Base-by-base conservation (phyloP, 2,797 vertebrate genomes). In the Megaceryle alcyon region DNA sequence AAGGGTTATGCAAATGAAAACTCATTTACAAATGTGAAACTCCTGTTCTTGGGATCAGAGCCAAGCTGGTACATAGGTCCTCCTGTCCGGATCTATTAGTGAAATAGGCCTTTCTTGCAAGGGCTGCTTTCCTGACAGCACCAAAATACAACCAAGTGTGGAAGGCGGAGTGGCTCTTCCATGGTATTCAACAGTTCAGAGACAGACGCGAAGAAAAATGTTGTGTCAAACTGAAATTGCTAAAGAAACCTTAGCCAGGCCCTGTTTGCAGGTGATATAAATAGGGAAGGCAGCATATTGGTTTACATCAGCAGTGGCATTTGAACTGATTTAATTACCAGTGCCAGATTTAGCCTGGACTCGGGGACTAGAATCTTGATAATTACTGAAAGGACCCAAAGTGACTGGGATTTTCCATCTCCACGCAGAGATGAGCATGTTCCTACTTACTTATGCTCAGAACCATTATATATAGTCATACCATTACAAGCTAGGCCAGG, bases 311-410 rank as follows among this genome's bases (percentile, higher is more conserved):
- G 94, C 95, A 95, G 94, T 95, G 96, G 94, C 95, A 96, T 96
- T 96, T 95, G 96, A 96, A 96, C 95, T 97, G 96, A 97, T 96
- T 96, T 96, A 96, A 97, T 97, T 96, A 96, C 95, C 95, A 96
- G 94, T 97, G 94, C 96, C 96, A 96, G 96, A 96, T 94, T 97
- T 96, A 97, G 95, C 96, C 95, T 92, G 96, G 94, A 96, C 96
- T 96, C 90, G 90, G 96, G 92, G 92, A 95, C 94, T 96, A 96
- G 95, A 95, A 96, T 95, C 94, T 93, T 96, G 94, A 96, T 97
- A 95, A 96, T 95, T 96, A 96, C 96, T 90, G 95, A 95, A 96
- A 95, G 96, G 92, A 95, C 96, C 95, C 84, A 94, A 93, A 94
- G 86, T 70, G 85, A 92, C 92, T 94, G 90, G 96, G 95, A 96